Conservation (phyloP, 2,797 vertebrate genomes). For the Amblyopsis hoosieri region DNA sequence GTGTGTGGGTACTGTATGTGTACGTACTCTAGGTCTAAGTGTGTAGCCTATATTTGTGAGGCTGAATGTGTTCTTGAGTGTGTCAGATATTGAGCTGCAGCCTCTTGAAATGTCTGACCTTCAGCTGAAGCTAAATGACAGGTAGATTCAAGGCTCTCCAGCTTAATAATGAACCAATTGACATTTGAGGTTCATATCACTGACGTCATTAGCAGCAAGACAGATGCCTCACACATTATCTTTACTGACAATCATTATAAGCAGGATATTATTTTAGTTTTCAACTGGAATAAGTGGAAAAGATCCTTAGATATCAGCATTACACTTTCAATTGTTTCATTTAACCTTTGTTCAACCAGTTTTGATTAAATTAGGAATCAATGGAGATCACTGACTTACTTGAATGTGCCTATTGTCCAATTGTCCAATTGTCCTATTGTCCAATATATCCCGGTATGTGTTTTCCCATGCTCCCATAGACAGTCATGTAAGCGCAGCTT, state of each 20-base stretch:
- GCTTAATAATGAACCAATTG: constrained; percentile 65
- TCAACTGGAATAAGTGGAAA: too few relatives aligned
- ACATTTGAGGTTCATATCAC: constrained; percentile 65
- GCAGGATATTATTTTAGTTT: background rate
- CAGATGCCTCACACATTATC: constrained; percentile 30
- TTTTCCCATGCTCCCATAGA: too few relatives aligned
- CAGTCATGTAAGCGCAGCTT: too few relatives aligned
- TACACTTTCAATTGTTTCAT: too few relatives aligned
- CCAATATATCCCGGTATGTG: too few relatives aligned
- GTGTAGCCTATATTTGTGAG: constrained; percentile 7
- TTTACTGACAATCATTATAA: background rate
- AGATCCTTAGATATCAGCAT: too few relatives aligned
- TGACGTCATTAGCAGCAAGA: constrained; percentile 36
- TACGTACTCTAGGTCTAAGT: background rate
- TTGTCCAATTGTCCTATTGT: too few relatives aligned
- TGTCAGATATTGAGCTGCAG: constrained; percentile 47
- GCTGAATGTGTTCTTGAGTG: constrained; percentile 7
- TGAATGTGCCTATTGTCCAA: too few relatives aligned
- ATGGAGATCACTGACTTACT: too few relatives aligned
- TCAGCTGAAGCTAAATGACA: constrained; percentile 54
- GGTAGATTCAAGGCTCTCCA: constrained; percentile 41
- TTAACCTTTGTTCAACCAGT: too few relatives aligned
- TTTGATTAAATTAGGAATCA: too few relatives aligned
- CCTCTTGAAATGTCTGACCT: constrained; percentile 63
- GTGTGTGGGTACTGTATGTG: background rate